Evolutionary conservation across 2,113 vertebrate genomes (phyloP).

Genomic region (Leptosomus discolor): DNA sequence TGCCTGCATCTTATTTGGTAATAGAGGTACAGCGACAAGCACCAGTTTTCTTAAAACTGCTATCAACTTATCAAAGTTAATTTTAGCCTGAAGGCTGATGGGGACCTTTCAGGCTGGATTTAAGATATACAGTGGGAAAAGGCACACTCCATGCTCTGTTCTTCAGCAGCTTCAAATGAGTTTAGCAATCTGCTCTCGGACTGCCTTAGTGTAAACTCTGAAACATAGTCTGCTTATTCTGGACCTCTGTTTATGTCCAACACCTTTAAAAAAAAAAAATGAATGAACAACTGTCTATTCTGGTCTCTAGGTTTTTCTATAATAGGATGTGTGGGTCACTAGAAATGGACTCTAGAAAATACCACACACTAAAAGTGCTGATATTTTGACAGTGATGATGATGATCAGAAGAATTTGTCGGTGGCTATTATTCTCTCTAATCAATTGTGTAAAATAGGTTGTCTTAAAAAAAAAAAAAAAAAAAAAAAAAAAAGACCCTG

Average conservation of each 20-base stretch:
- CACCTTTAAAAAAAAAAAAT: background rate
- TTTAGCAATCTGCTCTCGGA: background rate
- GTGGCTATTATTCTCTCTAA: background rate
- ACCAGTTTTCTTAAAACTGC: background rate
- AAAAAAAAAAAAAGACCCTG: accelerated
- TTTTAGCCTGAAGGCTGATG: background rate
- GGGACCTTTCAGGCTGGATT: background rate
- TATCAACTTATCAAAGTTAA: background rate
- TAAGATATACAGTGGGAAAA: background rate
- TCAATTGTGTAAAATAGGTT: background rate
- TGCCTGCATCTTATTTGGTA: accelerated
- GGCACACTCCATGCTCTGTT: accelerated
- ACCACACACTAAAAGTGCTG: background rate
- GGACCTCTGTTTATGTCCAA: accelerated
- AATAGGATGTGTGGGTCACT: too few species aligned
- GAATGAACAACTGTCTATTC: accelerated
- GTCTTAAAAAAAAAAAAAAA: background rate
- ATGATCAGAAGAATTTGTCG: background rate
- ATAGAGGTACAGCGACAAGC: accelerated
- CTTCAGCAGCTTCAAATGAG: background rate
- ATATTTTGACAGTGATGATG: background rate
- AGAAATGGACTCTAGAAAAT: background rate
- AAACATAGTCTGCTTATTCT: background rate
- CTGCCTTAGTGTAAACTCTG: background rate
- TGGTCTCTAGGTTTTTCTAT: background rate